Evolutionary conservation across 2,888 invertebrate genomes (phyloP).

Genomic region (Noctua fimbriata): DNA sequence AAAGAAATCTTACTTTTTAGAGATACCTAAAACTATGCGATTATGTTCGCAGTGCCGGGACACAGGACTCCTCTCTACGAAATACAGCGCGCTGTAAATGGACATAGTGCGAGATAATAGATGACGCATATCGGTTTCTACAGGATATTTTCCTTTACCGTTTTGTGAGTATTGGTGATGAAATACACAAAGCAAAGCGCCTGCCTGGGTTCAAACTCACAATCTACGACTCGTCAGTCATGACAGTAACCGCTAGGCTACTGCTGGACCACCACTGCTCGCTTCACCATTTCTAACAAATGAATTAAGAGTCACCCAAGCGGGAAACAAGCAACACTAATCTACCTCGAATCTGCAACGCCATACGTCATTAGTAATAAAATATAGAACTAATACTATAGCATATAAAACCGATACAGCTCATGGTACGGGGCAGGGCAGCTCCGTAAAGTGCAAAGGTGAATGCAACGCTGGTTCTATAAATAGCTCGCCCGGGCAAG

Average conservation of each 20-base stretch:
- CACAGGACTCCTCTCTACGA: no score
- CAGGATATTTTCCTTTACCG: background rate
- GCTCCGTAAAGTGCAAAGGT: conserved; percentile 81
- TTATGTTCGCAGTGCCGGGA: no score
- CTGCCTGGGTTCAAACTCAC: background rate
- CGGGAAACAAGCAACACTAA: background rate
- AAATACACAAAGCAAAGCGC: background rate
- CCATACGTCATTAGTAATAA: conserved; percentile 11
- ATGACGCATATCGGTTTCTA: background rate
- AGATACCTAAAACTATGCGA: background rate
- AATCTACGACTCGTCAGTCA: background rate
- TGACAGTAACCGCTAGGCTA: background rate
- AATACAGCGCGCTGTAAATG: no score
- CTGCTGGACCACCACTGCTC: background rate
- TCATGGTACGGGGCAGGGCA: conserved; percentile 58
- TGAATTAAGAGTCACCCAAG: background rate
- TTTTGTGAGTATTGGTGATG: background rate
- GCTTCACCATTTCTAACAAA: background rate
- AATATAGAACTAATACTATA: conserved; percentile 8
- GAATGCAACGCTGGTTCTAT: conserved; percentile 79
- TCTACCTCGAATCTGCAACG: background rate
- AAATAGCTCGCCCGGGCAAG: conserved; percentile 76
- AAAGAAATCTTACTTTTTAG: background rate
- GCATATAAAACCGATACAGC: conserved; percentile 55
- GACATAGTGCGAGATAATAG: no score